Base-by-base conservation (phyloP, 37 sponge, comb jelly and placozoan genomes). In the Amphimedon queenslandica region DNA sequence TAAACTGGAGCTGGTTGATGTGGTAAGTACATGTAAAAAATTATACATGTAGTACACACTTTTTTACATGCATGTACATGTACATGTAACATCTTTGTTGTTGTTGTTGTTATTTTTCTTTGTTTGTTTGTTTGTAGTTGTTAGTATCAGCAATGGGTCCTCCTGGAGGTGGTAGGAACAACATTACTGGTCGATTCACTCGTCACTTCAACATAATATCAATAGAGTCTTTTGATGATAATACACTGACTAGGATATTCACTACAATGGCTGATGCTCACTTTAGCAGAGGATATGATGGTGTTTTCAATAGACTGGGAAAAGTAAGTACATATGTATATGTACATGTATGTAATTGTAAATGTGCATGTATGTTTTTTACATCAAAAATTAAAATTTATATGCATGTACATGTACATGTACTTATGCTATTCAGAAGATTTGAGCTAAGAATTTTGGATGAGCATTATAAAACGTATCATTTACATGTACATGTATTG, bases 201-300 rank as follows among this genome's bases (percentile, higher is more conserved):
- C 84, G 99, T 35, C 99, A 97, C 74, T 85, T 97, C 69, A 94
- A 91, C 66, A 75, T 95, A 21, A 32, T 99, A 51, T 90, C 93
- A 57, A 99, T 99, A 41, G 99, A 99, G 68, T 84, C 91, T 8
- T 99, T 95, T 82, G 93, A 95, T 80, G 99, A 99, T 61, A 42
- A 57, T 56, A 87, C 99, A 25, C 84, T 99, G 93, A 92, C 81
- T 58, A 86, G 87, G 77, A 99, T 99, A 8, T 99, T 99, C 84
- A 78, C 88, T 38, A 77, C 88, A 1, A 86, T 99, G 18, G 90
- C 77, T 24, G 99, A 99, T 74, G 94, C 96, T 96, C 99, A 99
- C 67, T 95, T 99, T 65, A 51, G 73, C 41, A 85, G 87, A 40
- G 99, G 99, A 8, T 99, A 89, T 71, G 99, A 99, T n/a, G 70